phyloP scores from a whole-genome alignment of 2,797 vertebrate species.

The Enteromius mattozi region DNA sequence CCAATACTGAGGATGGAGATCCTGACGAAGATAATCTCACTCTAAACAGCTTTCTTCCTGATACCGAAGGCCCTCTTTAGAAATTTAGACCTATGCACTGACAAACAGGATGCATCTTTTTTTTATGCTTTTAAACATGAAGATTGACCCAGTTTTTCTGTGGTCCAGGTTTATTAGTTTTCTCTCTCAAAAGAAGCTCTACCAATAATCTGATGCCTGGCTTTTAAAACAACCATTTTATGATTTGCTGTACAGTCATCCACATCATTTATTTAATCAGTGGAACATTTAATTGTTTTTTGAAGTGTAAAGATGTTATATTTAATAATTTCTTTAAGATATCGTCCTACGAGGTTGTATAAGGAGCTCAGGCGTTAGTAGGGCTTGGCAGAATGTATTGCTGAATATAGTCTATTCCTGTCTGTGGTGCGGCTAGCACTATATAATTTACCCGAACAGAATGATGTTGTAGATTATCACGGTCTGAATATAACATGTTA shows the following conservation, averaged over 20 bases:
- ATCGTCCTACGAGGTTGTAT: background rate
- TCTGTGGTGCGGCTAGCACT: slow-evolving; percentile 4
- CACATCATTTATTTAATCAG: background rate
- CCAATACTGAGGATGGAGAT: slow-evolving; percentile 54
- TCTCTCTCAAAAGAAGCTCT: background rate
- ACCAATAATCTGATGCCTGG: background rate
- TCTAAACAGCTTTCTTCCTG: slow-evolving; percentile 82
- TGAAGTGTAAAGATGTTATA: background rate
- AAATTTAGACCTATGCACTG: background rate
- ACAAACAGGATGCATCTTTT: background rate
- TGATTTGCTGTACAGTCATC: background rate
- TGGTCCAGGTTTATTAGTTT: background rate
- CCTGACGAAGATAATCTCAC: slow-evolving; percentile 76
- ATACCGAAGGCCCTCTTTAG: slow-evolving; percentile 45
- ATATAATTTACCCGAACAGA: slow-evolving; percentile 22
- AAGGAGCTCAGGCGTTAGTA: slow-evolving; percentile 27
- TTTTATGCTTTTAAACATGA: background rate
- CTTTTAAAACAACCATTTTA: background rate
- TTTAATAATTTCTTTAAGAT: background rate
- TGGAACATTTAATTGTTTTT: background rate
- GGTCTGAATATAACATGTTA: slow-evolving; percentile 11
- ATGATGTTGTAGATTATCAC: slow-evolving; percentile 22
- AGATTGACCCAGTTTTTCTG: background rate
- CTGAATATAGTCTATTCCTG: slow-evolving; percentile 20
- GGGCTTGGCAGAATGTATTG: slow-evolving; percentile 3